Base-by-base conservation (phyloP, 2,113 vertebrate species). In the Paramormyrops kingsleyae region DNA sequence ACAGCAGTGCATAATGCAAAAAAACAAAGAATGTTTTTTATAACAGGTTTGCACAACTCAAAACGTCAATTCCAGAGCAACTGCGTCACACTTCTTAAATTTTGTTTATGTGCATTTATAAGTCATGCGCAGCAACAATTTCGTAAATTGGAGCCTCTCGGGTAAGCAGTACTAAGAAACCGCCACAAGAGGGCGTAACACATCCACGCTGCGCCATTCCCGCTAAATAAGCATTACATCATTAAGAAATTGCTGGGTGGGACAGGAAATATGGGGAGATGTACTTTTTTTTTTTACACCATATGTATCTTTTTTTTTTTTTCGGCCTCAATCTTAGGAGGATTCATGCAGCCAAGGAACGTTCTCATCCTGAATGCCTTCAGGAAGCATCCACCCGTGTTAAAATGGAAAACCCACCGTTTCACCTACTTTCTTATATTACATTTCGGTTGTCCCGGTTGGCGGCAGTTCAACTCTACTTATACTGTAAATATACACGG, bases 11-110 rank as follows among this genome's bases (percentile, higher is more conserved):
- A 70, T 70, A 80, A 80, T 42, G 31, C 15, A 77, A 80, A 42
- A 77, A 80, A 42, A 80, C 74, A 80, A 80, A 80, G 74, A 80
- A 80, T 42, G 74, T 80, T 80, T 77, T 77, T 80, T 39, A 42
- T 19, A 80, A 80, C 74, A 80, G 35, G 74, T 19, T 80, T 80
- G 74, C 74, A 42, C 31, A 80, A 42, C 74, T 80, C 31, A 80
- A 39, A 80, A 42, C 74, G 74, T 80, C 35, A 42, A 80, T 80
- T 80, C 74, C 74, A 42, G 5, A 42, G 9, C 4, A 39, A 42
- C 7, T 80, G 74, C 35, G 74, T 80, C 74, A 80, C 35, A 42
- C 35, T 35, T 62, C 8, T 70, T 70, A 27, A 31, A 70, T 70
- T 70, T 31, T 70, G 62, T 70, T 70, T 70, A 70, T 70, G 27